Evolutionary conservation across 1,140 invertebrate genomes (phyloP), one percentile per base, ranked within the genome.

Genomic region (Procambarus clarkii): DNA sequence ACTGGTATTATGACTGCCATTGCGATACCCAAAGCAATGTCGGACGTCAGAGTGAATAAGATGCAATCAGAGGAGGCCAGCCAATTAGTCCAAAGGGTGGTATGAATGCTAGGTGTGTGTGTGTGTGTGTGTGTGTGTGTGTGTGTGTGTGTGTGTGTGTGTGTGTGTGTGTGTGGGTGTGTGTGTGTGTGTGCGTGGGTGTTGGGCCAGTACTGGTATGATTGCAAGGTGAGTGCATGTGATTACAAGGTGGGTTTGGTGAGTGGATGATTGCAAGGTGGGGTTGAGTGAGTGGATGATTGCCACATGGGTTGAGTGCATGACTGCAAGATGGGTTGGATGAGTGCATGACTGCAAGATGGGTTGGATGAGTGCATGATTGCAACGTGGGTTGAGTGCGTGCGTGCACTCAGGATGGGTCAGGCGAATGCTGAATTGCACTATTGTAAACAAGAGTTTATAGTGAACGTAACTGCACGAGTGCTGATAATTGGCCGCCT

Each of bases 111-210:
- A 18, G 9, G 71, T 76, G 71, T 76, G 71, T 76, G 71, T 76
- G 71, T 76, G 71, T 76, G 71, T 74, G 71, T 76, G 71, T 76
- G 71, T 74, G 71, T 76, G 71, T 76, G 71, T 76, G 71, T 76
- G 71, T 76, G 71, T 76, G 71, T 76, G 71, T 76, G 71, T 76
- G 71, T 76, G 71, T 76, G 71, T 76, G 71, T 74, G 71, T 76
- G 34, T 76, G 34, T 76, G 34, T 76, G 34, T 76, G 34, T 76
- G n/a, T 76, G n/a, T 76, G 3, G 9, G 71, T 24, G 71, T 44
- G 71, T 76, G n/a, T 3, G 21, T 34, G 34, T 34, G 34, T 34
- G 34, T 34, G 34, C 1, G 34, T 34, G 34, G 0, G 34, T 34
- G 34, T 34, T 34, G 34, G 34, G 34, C 34, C 34, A 34, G 0